Base-by-base conservation (phyloP, 2,113 vertebrate genomes). In the Apistogramma diplotaenia region DNA sequence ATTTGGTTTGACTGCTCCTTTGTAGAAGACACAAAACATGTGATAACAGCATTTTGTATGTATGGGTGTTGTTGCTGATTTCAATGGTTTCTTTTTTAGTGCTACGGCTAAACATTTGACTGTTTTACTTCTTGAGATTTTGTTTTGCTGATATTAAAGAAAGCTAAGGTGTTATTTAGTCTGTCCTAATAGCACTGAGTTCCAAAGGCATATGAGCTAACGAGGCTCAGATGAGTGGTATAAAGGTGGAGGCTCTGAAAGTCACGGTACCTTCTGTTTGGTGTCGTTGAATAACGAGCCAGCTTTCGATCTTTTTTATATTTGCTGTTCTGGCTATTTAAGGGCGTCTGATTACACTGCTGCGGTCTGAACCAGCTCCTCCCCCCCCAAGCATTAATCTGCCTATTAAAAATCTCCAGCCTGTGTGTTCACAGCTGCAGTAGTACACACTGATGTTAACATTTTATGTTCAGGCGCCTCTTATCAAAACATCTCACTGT, bases 281-380 rank as follows among this genome's bases (percentile, higher is more conserved):
- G 46, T 21, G 15, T 23, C 23, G 37, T 12, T 3, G 4, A 43
- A 13, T 83, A 88, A 83, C 1, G 2, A 77, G 54, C 54, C 77
- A 80, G 62, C 73, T 79, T 58, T 58, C 21, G 25, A 60, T 59
- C 70, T 19, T 29, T 29, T 31, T 58, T 49, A 25, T 76, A 65
- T 65, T 46, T 8, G 8, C 18, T 35, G 65, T 75, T 51, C 29
- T 23, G 61, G 23, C 29, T 49, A 3, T 46, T 27, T 46, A 18
- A 29, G 60, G 29, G 74, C 72, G 61, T 76, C 61, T 54, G 74
- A 65, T 85, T 88, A 73, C 83, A 49, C 54, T 46, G 59, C 67
- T 25, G 35, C 80, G 25, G 76, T 67, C 19, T 78, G 61, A 85
- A 75, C 29, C 10, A 56, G 40, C 27, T 21, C 75, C 33, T 81